Percentiles rank a stretch among this genome's conserved stretches.
Conservation (phyloP, 2,888 invertebrate genomes). For the Adela reaumurella region DNA sequence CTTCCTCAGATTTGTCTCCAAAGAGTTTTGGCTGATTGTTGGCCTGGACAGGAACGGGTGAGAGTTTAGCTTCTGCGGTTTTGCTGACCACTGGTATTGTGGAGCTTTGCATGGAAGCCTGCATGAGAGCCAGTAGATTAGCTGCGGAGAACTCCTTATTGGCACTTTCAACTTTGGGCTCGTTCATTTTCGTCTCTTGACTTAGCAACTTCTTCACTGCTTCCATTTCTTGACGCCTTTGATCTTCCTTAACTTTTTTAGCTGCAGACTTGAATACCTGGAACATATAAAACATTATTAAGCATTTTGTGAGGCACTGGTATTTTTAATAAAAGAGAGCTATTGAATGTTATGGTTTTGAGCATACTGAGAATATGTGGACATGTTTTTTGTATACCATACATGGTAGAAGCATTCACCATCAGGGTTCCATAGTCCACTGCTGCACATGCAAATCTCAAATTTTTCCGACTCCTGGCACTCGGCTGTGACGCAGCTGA, state of each 20-base stretch:
- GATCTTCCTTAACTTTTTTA: slow-evolving; percentile 65
- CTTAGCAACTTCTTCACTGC: slow-evolving; percentile 46
- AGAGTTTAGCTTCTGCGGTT: slow-evolving; percentile 15
- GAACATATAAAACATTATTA: slow-evolving; percentile 10
- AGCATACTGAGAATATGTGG: no score
- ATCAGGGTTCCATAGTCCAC: no score
- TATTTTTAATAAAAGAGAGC: no score
- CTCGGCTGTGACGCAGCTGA: no score
- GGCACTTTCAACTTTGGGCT: not conserved
- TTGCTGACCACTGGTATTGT: no score
- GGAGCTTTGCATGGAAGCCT: slow-evolving; percentile 32
- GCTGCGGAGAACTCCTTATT: slow-evolving; percentile 25
- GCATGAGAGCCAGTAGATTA: slow-evolving; percentile 35
- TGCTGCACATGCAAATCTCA: no score
- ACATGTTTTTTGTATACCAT: no score
- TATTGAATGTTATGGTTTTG: no score
- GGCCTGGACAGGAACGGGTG: slow-evolving; percentile 17
- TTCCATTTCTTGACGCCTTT: slow-evolving; percentile 55
- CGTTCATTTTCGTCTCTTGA: slow-evolving; percentile 16
- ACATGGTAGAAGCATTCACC: no score
- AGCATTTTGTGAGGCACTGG: no score
- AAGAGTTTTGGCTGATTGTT: slow-evolving; percentile 33
- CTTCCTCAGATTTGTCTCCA: slow-evolving; percentile 20
- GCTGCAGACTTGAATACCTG: slow-evolving; percentile 70
- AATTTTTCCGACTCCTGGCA: no score